These are phyloP conservation scores for Corydoras maculifer DNA, from an alignment of 2,113 vertebrate genomes.

Conservation along the genomic window DNA sequence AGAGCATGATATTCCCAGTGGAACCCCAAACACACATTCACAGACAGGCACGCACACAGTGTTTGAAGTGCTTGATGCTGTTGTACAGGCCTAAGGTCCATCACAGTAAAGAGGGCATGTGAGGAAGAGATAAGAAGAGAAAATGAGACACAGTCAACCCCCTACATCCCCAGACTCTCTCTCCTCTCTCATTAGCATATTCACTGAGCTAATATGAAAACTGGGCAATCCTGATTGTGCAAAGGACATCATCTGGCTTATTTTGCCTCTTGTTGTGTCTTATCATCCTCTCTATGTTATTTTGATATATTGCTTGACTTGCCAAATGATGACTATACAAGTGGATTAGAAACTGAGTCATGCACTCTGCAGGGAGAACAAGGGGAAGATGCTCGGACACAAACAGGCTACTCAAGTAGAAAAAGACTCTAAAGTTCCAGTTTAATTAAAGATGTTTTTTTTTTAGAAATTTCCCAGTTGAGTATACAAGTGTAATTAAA, in stretches of 20 bases:
- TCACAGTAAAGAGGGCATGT: conserved; percentile 43
- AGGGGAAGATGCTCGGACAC: not conserved
- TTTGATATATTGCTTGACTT: conserved; percentile 25
- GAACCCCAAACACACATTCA: conserved; percentile 34
- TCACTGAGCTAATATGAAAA: conserved; percentile 38
- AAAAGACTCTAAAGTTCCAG: conserved; percentile 10
- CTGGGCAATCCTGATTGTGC: conserved; percentile 42
- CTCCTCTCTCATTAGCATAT: conserved; percentile 50
- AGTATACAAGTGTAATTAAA: too few relatives aligned
- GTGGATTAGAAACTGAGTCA: conserved; percentile 17
- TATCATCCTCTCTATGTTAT: conserved; percentile 12
- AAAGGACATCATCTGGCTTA: conserved; percentile 20
- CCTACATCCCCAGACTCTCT: conserved; percentile 10
- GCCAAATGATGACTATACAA: conserved; percentile 28
- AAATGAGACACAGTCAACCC: not conserved
- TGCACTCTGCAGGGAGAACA: not conserved
- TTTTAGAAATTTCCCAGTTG: too few relatives aligned
- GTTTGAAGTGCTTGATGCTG: conserved; percentile 56
- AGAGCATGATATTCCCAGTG: conserved; percentile 55
- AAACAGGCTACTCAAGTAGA: conserved; percentile 24
- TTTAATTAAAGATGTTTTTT: too few relatives aligned
- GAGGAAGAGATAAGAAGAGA: conserved; percentile 52
- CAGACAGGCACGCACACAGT: conserved; percentile 6
- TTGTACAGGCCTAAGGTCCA: conserved; percentile 38
- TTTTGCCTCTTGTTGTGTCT: conserved; percentile 4